Conservation (phyloP, 2,113 vertebrate genomes). For the Onychostruthus taczanowskii region DNA sequence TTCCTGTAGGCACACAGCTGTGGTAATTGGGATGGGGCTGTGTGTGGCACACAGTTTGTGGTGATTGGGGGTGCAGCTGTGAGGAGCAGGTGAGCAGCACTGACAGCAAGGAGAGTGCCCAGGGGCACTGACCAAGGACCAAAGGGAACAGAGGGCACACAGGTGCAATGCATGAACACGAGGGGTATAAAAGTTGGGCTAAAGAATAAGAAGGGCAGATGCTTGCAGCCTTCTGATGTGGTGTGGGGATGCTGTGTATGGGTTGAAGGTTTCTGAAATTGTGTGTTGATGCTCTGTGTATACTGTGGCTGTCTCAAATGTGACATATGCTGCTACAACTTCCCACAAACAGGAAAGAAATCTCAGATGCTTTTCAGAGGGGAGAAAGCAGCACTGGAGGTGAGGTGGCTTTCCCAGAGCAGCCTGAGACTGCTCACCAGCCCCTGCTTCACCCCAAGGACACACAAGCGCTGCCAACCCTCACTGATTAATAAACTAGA, state of each 20-base stretch:
- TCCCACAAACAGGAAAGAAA: neutral
- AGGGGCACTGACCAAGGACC: neutral
- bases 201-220: neutral
- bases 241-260: neutral
- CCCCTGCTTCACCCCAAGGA: neutral
- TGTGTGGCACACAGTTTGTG: neutral
- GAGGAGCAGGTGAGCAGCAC: neutral
- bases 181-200: neutral
- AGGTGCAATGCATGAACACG: neutral
- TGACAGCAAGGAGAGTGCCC: neutral
- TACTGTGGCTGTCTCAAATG: neutral
- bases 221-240: neutral
- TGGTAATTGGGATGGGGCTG: too few species aligned
- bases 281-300: neutral
- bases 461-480: fast-evolving
- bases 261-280: neutral
- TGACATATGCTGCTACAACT: neutral
- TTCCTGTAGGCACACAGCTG: neutral
- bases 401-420: neutral
- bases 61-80: neutral
- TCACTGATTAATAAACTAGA: neutral
- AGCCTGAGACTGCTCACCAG: neutral
- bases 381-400: neutral
- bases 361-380: neutral
- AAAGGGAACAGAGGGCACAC: neutral